Base-by-base conservation (phyloP, 2,113 vertebrate genomes). In the Nibea albiflora region DNA sequence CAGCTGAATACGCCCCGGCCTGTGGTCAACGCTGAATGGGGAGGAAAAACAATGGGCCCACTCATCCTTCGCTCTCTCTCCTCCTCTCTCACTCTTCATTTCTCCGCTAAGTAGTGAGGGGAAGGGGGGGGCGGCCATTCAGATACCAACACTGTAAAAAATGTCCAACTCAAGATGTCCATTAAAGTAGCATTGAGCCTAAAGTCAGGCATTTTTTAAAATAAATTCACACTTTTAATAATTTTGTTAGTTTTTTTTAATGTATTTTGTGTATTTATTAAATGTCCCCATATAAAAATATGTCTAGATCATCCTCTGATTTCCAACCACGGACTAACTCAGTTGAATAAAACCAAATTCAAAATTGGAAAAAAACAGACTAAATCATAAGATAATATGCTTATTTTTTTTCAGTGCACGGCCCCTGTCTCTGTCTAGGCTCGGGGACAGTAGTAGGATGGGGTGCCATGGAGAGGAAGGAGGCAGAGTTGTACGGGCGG, bases 1-100 rank as follows among this genome's bases (percentile, higher is more conserved):
- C 94, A 92, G 94, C 93, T 95, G 94, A 95, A 94, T 92, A 86
- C 80, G 84, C 85, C 88, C 85, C 74, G 81, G 90, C 87, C 90
- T 89, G 87, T 81, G 88, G 92, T 93, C 76, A 82, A 61, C 76
- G 82, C 87, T 92, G 90, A 94, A 95, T 94, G 87, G 85, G 35
- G 72, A 89, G 73, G 80, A 63, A 84, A 89, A 95, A 97, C 96
- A 97, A 96, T 95, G 94, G 89, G 70, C 77, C 88, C 91, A 95
- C 95, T 96, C 93, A 95, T 95, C 80, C 76, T 75, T 60, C 77
- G 24, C 73, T 85, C 80, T 82, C 73, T 80, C 85, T 78, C 80
- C 52, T 83, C 66, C 71, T 60, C 56, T 19, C 81, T 76, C 47
- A 1, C 73, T 88, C 67, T 54, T 85, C 57, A 61, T 83, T 78